phyloP scores from a whole-genome alignment of 2,113 vertebrate genomes.

The Halichoerus grypus region DNA sequence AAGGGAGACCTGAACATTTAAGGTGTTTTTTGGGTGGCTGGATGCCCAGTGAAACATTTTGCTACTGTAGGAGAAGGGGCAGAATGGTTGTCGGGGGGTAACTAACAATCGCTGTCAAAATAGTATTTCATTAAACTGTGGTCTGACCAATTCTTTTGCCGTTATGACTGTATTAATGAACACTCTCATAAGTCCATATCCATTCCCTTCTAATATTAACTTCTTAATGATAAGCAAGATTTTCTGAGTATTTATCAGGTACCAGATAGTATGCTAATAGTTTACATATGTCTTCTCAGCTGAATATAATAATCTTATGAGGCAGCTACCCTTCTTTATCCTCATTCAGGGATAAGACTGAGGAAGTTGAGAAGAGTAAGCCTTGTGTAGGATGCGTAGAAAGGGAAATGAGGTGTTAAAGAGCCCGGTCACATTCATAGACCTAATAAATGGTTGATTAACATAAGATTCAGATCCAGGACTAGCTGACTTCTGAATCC shows the following conservation, averaged over 20 bases:
- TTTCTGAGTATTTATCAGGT: not conserved
- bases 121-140: not conserved
- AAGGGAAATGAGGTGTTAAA: not conserved
- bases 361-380: not conserved
- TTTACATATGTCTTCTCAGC: not conserved
- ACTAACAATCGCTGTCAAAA: not conserved
- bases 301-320: not conserved
- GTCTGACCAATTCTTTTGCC: not conserved
- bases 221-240: not conserved
- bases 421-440: not conserved
- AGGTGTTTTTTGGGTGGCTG: not conserved
- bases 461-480: not conserved
- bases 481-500: not conserved
- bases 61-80: not conserved
- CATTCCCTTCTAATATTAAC: not conserved
- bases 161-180: not conserved
- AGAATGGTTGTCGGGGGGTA: not conserved
- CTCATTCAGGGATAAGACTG: not conserved
- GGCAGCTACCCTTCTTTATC: not conserved
- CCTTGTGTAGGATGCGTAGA: not conserved
- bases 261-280: not conserved
- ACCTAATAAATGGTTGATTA: not conserved
- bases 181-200: not conserved
- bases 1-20: not conserved
- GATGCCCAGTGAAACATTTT: not conserved